Conservation (phyloP, 2,797 vertebrate genomes). For the Hyperoplus immaculatus region DNA sequence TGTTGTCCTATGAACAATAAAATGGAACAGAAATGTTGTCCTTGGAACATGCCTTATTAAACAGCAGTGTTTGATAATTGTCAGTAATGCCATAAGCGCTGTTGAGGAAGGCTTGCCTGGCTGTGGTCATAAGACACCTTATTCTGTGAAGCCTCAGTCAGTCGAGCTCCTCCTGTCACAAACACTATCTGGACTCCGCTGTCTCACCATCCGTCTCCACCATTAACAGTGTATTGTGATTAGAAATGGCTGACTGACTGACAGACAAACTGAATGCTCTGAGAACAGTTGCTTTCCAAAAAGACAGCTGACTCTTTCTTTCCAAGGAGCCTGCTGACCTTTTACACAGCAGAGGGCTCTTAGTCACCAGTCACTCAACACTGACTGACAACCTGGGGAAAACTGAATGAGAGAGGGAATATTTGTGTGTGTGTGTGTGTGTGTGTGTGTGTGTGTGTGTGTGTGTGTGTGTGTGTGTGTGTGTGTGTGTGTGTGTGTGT, state of each 20-base stretch:
- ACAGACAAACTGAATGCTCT: slow-evolving; percentile 61
- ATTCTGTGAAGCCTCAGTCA: slow-evolving; percentile 11
- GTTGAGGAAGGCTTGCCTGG: slow-evolving; percentile 53
- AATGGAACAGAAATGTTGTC: neutral
- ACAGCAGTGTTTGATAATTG: slow-evolving; percentile 43
- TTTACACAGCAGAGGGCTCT: slow-evolving; percentile 72
- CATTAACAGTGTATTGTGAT: slow-evolving; percentile 78
- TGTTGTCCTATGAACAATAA: slow-evolving; percentile 18
- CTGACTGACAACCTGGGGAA: slow-evolving; percentile 77
- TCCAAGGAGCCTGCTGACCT: slow-evolving; percentile 73
- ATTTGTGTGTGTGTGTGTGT: slow-evolving; percentile 16
- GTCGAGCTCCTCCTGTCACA: slow-evolving; percentile 37
- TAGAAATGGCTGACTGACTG: slow-evolving; percentile 70
- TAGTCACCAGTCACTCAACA: slow-evolving; percentile 81
- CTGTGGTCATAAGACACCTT: slow-evolving; percentile 41
- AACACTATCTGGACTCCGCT: slow-evolving; percentile 44
- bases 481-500: neutral
- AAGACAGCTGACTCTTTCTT: slow-evolving; percentile 78
- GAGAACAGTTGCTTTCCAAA: slow-evolving; percentile 80
- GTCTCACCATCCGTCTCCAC: slow-evolving; percentile 44
- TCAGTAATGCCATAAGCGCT: slow-evolving; percentile 31
- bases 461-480: slow-evolving; percentile 13
- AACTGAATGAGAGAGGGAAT: slow-evolving; percentile 64
- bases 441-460: slow-evolving; percentile 24
- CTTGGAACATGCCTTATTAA: slow-evolving; percentile 15